Percentiles rank a stretch among this genome's conserved stretches.
These are phyloP conservation scores for Formica selysi DNA, from an alignment of 1,140 invertebrate genomes.

Conservation along the genomic window DNA sequence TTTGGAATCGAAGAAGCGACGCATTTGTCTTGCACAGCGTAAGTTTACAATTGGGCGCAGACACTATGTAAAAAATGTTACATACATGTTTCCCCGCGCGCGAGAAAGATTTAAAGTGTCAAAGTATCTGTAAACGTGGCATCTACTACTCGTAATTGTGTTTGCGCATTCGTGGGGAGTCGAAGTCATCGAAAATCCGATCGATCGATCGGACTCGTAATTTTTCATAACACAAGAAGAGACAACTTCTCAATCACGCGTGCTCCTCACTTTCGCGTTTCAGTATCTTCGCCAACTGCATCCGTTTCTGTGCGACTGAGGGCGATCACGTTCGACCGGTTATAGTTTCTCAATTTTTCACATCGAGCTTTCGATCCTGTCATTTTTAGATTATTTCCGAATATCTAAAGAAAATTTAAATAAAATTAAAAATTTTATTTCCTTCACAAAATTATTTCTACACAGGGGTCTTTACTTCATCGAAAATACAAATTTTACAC, in stretches of 20 bases:
- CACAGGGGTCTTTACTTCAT: not conserved
- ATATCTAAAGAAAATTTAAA: not conserved
- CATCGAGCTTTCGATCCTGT: not conserved
- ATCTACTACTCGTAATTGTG: slow-evolving; percentile 11
- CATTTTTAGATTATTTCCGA: slow-evolving; percentile 15
- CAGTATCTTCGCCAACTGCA: not conserved
- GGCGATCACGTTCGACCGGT: slow-evolving; percentile 16
- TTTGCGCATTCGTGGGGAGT: not conserved
- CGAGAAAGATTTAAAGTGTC: not conserved
- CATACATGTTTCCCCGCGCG: slow-evolving; percentile 7
- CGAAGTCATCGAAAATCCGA: not conserved
- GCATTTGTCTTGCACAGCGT: slow-evolving; percentile 40
- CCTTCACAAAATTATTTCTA: not conserved
- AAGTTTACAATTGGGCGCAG: slow-evolving; percentile 36
- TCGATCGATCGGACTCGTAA: slow-evolving; percentile 13
- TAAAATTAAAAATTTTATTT: not conserved
- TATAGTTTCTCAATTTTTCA: slow-evolving; percentile 4
- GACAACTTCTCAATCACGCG: slow-evolving; percentile 17
- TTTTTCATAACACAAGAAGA: not conserved
- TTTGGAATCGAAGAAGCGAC: slow-evolving; percentile 40
- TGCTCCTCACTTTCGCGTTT: not conserved
- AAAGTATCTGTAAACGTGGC: slow-evolving; percentile 38
- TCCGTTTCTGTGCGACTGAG: slow-evolving; percentile 11
- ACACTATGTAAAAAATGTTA: slow-evolving; percentile 56
- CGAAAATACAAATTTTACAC: not conserved